phyloP scores from a whole-genome alignment of 2,888 invertebrate genomes.

The Andrena haemorrhoa region DNA sequence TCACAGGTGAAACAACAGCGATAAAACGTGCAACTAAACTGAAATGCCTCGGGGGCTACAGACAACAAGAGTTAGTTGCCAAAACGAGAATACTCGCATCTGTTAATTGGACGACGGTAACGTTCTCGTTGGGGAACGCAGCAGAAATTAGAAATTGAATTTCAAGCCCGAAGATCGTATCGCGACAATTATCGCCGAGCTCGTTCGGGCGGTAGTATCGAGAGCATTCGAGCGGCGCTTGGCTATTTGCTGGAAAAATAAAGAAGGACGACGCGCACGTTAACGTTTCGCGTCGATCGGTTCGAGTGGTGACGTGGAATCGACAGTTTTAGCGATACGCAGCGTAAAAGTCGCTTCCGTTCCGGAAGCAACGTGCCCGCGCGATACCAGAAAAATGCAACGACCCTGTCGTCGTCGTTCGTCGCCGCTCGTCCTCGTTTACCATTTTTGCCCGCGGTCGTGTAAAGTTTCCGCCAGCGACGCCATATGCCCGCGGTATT shows the following conservation, averaged over 20 bases:
- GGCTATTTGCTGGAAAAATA: slow-evolving; percentile 28
- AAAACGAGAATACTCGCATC: slow-evolving; percentile 28
- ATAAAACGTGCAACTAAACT: no score
- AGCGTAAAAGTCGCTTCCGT: slow-evolving; percentile 27
- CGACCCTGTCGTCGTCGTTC: slow-evolving; percentile 23
- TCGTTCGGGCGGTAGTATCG: slow-evolving; percentile 17
- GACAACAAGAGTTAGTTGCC: slow-evolving; percentile 6
- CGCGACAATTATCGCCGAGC: slow-evolving; percentile 37
- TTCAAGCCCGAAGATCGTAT: slow-evolving; percentile 1
- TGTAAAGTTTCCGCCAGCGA: slow-evolving; percentile 54
- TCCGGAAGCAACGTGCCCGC: neutral
- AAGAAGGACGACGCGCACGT: slow-evolving; percentile 11
- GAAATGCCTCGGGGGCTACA: neutral
- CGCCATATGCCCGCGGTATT: slow-evolving; percentile 63
- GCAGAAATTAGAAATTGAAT: slow-evolving; percentile 44
- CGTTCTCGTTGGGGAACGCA: neutral
- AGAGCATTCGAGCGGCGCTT: neutral
- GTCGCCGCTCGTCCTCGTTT: slow-evolving; percentile 17
- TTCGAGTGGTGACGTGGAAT: slow-evolving; percentile 29
- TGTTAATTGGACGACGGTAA: neutral
- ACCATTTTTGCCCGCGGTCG: slow-evolving; percentile 46
- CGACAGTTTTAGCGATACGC: slow-evolving; percentile 35
- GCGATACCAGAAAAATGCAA: slow-evolving; percentile 48
- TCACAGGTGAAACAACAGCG: no score
- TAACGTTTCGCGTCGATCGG: slow-evolving; percentile 36